A percentile compares a stretch with the other conserved stretches of the same genome.
Evolutionary conservation across 2,888 invertebrate species (phyloP).

Genomic region (Mayetiola destructor): DNA sequence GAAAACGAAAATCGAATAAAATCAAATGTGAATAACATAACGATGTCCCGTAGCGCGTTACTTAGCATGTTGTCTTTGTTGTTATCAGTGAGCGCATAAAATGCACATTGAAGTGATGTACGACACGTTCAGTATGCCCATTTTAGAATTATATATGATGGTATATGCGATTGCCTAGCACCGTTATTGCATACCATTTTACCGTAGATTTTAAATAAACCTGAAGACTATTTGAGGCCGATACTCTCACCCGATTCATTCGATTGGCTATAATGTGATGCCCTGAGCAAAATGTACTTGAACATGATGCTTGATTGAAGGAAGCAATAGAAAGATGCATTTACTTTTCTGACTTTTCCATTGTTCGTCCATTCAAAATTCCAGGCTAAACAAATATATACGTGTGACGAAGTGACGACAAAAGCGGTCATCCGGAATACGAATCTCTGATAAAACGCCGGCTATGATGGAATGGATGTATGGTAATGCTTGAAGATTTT

Average conservation of each 20-base stretch:
- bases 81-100: slow-evolving; percentile 8
- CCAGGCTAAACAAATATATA: no score
- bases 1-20: no score
- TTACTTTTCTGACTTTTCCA: not conserved
- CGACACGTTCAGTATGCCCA: slow-evolving; percentile 6
- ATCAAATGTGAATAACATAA: not conserved
- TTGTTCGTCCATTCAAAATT: not conserved
- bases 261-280: slow-evolving; percentile 9
- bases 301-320: slow-evolving; percentile 9
- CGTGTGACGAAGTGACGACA: no score
- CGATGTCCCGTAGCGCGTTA: not conserved
- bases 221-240: no score
- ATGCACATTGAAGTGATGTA: slow-evolving; percentile 12
- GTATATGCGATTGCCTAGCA: no score
- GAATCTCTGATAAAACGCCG: no score
- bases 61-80: slow-evolving; percentile 12
- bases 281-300: not conserved
- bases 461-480: no score
- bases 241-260: slow-evolving; percentile 12
- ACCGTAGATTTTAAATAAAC: no score
- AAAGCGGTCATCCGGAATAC: slow-evolving; percentile 8
- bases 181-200: no score
- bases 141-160: no score
- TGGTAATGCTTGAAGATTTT: no score
- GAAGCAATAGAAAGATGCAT: not conserved